A percentile compares a stretch with the other conserved stretches of the same genome.
These are phyloP conservation scores for Tetrax tetrax DNA, from an alignment of 2,113 vertebrate genomes.

Conservation along the genomic window DNA sequence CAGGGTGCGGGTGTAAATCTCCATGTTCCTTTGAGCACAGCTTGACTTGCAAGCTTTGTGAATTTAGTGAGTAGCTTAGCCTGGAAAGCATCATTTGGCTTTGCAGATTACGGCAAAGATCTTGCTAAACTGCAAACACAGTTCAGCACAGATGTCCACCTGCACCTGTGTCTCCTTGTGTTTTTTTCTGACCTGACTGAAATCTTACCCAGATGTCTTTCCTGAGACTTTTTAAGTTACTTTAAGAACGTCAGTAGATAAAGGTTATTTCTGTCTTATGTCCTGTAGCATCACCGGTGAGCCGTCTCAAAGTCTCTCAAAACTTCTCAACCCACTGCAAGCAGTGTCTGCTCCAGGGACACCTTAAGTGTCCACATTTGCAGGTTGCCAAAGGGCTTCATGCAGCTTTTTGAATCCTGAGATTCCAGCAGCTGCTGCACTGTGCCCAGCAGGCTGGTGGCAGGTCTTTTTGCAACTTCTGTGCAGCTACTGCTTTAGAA, in stretches of 20 bases:
- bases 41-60: background rate
- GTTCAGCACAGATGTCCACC: background rate
- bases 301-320: background rate
- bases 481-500: background rate
- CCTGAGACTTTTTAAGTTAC: background rate
- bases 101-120: background rate
- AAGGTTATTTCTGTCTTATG: background rate
- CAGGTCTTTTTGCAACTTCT: background rate
- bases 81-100: background rate
- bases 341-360: background rate
- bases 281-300: background rate
- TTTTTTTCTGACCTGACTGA: background rate
- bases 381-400: background rate
- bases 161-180: background rate
- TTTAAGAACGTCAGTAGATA: background rate
- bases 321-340: background rate
- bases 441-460: background rate
- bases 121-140: background rate
- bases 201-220: background rate
- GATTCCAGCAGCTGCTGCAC: background rate
- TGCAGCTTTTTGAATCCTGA: background rate
- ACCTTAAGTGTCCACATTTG: background rate
- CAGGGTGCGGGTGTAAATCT: background rate
- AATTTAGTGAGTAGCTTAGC: background rate
- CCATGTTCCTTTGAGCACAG: background rate